A percentile compares a stretch with the other conserved stretches of the same genome.
These are phyloP conservation scores for Leptinotarsa lineolata DNA, from an alignment of 1,140 invertebrate species.

Conservation along the genomic window DNA sequence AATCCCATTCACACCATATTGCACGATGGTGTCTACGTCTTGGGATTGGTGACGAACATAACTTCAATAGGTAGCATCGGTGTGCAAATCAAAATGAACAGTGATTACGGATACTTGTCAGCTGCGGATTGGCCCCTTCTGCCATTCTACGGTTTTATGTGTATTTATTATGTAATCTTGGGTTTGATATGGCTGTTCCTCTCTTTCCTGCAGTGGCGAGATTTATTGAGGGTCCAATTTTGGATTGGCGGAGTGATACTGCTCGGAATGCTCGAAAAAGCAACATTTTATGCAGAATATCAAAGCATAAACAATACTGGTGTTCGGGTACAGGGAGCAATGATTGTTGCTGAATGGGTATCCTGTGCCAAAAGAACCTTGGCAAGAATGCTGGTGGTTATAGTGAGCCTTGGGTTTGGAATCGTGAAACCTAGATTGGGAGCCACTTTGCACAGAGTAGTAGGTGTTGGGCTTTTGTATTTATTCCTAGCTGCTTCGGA, in stretches of 20 bases:
- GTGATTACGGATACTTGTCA: conserved; percentile 72
- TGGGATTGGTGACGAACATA: conserved; percentile 53
- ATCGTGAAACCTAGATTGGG: conserved; percentile 92
- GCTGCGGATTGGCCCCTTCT: conserved; percentile 75
- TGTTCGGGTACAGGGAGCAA: conserved; percentile 66
- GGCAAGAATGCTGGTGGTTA: conserved; percentile 90
- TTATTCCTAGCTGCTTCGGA: conserved; percentile 83
- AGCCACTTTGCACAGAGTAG: conserved; percentile 82
- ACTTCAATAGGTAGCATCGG: conserved; percentile 54
- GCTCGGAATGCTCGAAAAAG: conserved; percentile 82
- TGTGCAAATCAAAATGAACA: conserved; percentile 69
- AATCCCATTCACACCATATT: conserved; percentile 56
- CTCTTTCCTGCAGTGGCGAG: conserved; percentile 86
- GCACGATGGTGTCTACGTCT: conserved; percentile 63
- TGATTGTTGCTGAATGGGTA: conserved; percentile 84
- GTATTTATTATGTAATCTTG: conserved; percentile 80
- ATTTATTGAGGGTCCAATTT: conserved; percentile 91
- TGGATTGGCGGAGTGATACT: conserved; percentile 92
- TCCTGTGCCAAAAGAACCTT: conserved; percentile 88
- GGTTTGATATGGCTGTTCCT: conserved; percentile 83
- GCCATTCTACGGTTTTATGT: conserved; percentile 90
- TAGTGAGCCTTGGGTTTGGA: conserved; percentile 91
- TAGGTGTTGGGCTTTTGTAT: conserved; percentile 80
- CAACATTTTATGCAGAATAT: conserved; percentile 90
- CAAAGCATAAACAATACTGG: conserved; percentile 79